Conservation (phyloP, 2,888 invertebrate genomes). For the Hartigia nigra region DNA sequence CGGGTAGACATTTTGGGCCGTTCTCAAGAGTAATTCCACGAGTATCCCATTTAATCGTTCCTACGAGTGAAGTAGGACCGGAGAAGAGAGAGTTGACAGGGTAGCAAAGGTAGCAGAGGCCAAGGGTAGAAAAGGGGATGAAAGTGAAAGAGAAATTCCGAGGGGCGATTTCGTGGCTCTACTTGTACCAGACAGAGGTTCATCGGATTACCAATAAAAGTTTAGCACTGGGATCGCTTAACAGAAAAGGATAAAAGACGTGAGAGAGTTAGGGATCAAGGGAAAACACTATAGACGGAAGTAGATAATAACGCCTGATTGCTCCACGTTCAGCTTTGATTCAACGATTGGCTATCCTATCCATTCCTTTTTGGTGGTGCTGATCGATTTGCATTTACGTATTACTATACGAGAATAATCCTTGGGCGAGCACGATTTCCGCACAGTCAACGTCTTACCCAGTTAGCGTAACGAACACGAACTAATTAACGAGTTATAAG, state of each 20-base stretch:
- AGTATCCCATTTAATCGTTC: not conserved
- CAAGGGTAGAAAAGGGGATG: not conserved
- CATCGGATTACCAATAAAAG: not conserved
- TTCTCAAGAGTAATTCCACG: not conserved
- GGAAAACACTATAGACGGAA: not conserved
- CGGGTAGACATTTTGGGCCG: not conserved
- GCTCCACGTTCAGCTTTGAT: not conserved
- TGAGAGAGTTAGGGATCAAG: not conserved
- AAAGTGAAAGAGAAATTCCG: not conserved
- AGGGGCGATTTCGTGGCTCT: not conserved
- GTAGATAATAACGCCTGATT: not conserved
- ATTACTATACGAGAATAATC: not conserved
- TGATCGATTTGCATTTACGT: not conserved
- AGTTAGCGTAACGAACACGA: conserved; percentile 45
- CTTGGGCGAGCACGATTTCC: not conserved
- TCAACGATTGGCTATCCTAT: not conserved
- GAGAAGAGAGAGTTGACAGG: not conserved
- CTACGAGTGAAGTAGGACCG: not conserved
- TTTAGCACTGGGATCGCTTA: not conserved
- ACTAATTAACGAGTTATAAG: conserved; percentile 52
- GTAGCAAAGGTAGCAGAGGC: not conserved
- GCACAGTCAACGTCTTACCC: conserved; percentile 36
- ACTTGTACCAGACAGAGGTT: not conserved
- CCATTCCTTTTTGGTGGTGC: not conserved
- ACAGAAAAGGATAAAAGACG: not conserved